Evolutionary conservation across 2,113 vertebrate species (phyloP).

Genomic region (Diadophis punctatus): DNA sequence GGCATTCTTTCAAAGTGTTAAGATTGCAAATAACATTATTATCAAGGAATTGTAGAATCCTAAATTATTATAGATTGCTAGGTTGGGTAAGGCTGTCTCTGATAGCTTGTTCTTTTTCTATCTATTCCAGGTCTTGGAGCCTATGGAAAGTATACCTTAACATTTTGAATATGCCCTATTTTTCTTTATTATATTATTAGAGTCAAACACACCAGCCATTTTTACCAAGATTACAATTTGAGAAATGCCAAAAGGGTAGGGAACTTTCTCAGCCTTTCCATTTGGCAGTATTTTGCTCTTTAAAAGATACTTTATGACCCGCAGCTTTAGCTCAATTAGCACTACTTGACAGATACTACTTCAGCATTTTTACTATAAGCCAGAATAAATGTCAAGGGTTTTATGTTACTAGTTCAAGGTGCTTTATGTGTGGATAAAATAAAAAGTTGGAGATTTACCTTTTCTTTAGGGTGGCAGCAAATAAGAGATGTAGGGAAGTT

Average conservation of each 20-base stretch:
- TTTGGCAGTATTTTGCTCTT: constrained; percentile 64
- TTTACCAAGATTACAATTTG: constrained; percentile 55
- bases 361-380: constrained; percentile 64
- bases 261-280: constrained; percentile 58
- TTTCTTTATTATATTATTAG: constrained; percentile 48
- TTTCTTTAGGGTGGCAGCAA: constrained; percentile 50
- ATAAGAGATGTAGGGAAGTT: constrained; percentile 50
- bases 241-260: constrained; percentile 57
- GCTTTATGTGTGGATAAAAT: constrained; percentile 65
- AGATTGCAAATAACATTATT: background rate
- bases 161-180: constrained; percentile 30
- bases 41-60: background rate
- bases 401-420: constrained; percentile 69
- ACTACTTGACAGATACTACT: constrained; percentile 64
- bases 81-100: background rate
- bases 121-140: background rate
- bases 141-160: constrained; percentile 19
- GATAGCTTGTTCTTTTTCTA: background rate
- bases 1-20: background rate
- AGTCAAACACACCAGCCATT: constrained; percentile 45
- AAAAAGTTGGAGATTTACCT: constrained; percentile 57
- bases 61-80: background rate
- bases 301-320: constrained; percentile 63
- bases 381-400: constrained; percentile 68
- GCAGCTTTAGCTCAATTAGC: constrained; percentile 64